Evolutionary conservation across 2,113 vertebrate genomes (phyloP), one percentile per base, ranked within the genome.

Genomic region (Laticauda laticaudata): DNA sequence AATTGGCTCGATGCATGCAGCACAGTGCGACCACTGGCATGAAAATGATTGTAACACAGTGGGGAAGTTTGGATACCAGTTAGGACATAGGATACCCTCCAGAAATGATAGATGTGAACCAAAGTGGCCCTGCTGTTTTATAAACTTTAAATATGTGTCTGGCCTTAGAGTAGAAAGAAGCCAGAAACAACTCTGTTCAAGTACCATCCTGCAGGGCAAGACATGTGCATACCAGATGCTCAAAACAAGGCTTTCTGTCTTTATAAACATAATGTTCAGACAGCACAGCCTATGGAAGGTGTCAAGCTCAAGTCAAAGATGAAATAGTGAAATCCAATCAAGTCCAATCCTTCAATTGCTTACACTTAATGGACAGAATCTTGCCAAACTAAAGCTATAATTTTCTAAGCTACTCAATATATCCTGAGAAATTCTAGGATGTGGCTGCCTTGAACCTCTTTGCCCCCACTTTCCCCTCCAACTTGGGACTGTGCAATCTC

Each of bases 81-180:
- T 94, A 96, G 59, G 94, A 93, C 54, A 2, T 0, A 86, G 89
- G 90, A 93, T 94, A 91, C 94, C 94, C 94, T 95, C 94, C 96
- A 95, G 94, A 94, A 95, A 92, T 86, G 93, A 91, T 93, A 61
- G 90, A 94, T 94, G 93, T 93, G 43, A 43, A 95, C 92, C 92
- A 95, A 97, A 95, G 92, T 57, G 81, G 91, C 89, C 92, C 86
- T 92, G 29, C 92, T 94, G 93, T 57, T 85, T 94, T 96, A 90
- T 91, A 92, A 95, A 95, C 92, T 96, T 96, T 94, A 96, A 93
- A 95, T 95, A 94, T 94, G 94, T 95, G 96, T 43, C 93, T 95
- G 91, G 93, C 91, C 34, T 55, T 86, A 26, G 90, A 85, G 14
- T 75, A 43, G 81, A 86, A n/a, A 43, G 54, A 81, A 56, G 34